phyloP scores from a whole-genome alignment of 2,797 vertebrate species.

The Bucorvus abyssinicus region DNA sequence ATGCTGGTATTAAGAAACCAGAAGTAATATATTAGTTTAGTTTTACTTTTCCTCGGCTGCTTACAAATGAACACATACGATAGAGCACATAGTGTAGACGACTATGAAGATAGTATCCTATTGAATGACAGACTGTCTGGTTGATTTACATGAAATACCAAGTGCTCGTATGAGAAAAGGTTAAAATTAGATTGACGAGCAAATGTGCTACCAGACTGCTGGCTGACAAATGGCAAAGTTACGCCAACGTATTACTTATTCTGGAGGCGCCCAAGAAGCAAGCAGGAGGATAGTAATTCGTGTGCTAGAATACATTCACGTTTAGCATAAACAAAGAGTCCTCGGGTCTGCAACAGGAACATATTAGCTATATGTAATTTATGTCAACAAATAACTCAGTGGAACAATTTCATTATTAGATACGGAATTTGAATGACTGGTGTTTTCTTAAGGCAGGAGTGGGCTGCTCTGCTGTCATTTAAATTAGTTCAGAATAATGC shows the following conservation, averaged over 20 bases:
- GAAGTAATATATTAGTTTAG: conserved; percentile 70
- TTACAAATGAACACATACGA: conserved; percentile 54
- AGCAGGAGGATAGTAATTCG: conserved; percentile 72
- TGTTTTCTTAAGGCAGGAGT: conserved; percentile 23
- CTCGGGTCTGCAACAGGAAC: conserved; percentile 50
- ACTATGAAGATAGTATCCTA: conserved; percentile 54
- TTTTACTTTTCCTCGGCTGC: conserved; percentile 65
- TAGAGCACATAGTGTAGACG: conserved; percentile 53
- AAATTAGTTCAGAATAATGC: conserved; percentile 35
- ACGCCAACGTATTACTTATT: conserved; percentile 79
- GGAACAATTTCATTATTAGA: conserved; percentile 32
- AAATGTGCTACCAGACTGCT: conserved; percentile 84
- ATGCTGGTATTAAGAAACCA: conserved; percentile 72
- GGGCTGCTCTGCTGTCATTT: conserved; percentile 9
- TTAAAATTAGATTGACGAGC: conserved; percentile 85
- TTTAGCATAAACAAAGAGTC: conserved; percentile 67
- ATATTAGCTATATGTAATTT: conserved; percentile 53
- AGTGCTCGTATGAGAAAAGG: conserved; percentile 78
- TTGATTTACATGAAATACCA: conserved; percentile 78
- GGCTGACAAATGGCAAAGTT: conserved; percentile 85
- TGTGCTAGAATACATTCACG: conserved; percentile 72
- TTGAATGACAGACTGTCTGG: conserved; percentile 90
- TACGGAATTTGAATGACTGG: conserved; percentile 15
- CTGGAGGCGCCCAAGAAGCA: conserved; percentile 74
- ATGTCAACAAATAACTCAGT: conserved; percentile 52